Conservation (phyloP, 30 jellyfish, hydroid and myxozoan genomes). For the Cassiopea andromeda region DNA sequence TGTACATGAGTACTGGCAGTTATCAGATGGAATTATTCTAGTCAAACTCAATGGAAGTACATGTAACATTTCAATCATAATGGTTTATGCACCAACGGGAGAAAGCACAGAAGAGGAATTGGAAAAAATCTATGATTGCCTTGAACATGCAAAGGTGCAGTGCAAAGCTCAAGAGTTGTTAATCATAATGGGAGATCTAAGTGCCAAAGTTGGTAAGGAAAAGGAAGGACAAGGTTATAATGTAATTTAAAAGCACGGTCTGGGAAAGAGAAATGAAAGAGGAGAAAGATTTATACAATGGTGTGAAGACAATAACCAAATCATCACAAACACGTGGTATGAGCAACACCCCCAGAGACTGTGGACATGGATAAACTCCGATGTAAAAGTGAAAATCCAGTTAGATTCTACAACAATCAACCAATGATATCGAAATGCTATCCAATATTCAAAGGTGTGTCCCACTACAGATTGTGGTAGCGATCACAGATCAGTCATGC, state of each 20-base stretch:
- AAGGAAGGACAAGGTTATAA: not conserved
- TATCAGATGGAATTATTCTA: too few species aligned
- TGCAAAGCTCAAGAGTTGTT: not conserved
- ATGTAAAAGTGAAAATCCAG: not conserved
- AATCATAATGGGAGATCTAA: constrained; percentile 14
- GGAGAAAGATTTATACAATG: constrained; percentile 25
- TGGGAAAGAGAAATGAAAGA: constrained; percentile 27
- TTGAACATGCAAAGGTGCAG: too few species aligned
- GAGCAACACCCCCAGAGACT: constrained; percentile 15
- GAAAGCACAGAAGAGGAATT: too few species aligned
- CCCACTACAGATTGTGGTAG: constrained; percentile 16
- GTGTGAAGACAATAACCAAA: constrained; percentile 12
- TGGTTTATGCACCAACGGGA: too few species aligned
- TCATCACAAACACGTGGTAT: constrained; percentile 26
- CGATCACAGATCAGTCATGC: not conserved
- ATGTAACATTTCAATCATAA: too few species aligned
- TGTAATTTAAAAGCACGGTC: constrained; percentile 8
- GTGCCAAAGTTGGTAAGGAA: not conserved
- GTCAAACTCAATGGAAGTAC: too few species aligned
- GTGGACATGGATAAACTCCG: constrained; percentile 38
- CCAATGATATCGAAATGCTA: not conserved
- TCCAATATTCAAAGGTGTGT: not conserved
- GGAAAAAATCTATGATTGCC: too few species aligned
- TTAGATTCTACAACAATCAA: not conserved
- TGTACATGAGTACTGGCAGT: too few species aligned